These are phyloP conservation scores for Drosophila cyrtoloma DNA, from an alignment of 2,888 invertebrate species.

Conservation along the genomic window DNA sequence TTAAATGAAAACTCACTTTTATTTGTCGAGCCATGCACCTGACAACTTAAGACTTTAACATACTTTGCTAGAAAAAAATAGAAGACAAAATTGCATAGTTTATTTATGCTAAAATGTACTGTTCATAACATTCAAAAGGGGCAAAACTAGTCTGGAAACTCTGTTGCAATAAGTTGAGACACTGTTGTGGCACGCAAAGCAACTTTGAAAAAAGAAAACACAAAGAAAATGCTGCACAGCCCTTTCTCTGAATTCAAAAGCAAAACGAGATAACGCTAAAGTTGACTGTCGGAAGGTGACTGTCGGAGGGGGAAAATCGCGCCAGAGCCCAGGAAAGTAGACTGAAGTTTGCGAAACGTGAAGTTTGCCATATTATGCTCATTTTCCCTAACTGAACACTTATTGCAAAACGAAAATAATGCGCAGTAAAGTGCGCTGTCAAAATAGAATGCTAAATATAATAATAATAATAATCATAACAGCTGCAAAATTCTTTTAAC, in stretches of 20 bases:
- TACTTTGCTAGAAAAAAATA: neutral
- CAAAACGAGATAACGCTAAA: slow-evolving; percentile 30
- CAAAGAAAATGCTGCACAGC: slow-evolving; percentile 12
- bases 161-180: slow-evolving; percentile 30
- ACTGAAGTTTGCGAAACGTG: slow-evolving; percentile 54
- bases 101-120: slow-evolving; percentile 27
- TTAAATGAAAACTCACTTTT: neutral
- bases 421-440: slow-evolving; percentile 35
- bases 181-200: slow-evolving; percentile 40
- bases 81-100: neutral
- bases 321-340: slow-evolving; percentile 22
- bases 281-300: slow-evolving; percentile 28
- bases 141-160: slow-evolving; percentile 23
- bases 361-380: slow-evolving; percentile 60
- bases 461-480: slow-evolving; percentile 11
- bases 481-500: slow-evolving; percentile 21
- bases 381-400: slow-evolving; percentile 54
- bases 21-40: neutral
- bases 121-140: slow-evolving; percentile 18
- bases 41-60: neutral
- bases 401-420: slow-evolving; percentile 50
- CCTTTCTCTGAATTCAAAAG: slow-evolving; percentile 15
- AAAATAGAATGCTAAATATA: slow-evolving; percentile 3
- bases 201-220: slow-evolving; percentile 34
- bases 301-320: slow-evolving; percentile 3